Base-by-base conservation (phyloP, 2,797 vertebrate species). In the Fistularia tabacaria region DNA sequence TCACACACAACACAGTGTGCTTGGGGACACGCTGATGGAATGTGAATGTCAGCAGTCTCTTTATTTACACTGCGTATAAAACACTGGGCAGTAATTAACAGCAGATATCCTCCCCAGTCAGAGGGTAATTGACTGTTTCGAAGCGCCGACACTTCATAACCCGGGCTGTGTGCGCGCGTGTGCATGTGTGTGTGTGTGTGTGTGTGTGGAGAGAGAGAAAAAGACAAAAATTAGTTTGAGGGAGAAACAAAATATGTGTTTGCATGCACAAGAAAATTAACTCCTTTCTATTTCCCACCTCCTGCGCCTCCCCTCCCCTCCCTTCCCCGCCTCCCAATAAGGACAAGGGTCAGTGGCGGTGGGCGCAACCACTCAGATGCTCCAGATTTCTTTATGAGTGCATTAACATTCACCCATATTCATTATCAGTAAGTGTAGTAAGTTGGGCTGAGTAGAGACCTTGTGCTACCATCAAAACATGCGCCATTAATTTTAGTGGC, bases 101-200 rank as follows among this genome's bases (percentile, higher is more conserved):
- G 93, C 92, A 89, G 88, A 93, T 91, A 93, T 92, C 93, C 96
- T 98, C 97, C 97, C 94, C 85, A 91, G 79, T 89, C 84, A 84
- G 92, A 93, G 91, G 93, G 96, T 98, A 98, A 98, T 98, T 98
- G 95, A 96, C 93, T 95, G 95, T 98, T 96, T 94, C 95, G 94
- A 95, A 96, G 93, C 91, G 87, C 93, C 92, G 92, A 87, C 91
- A 90, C 92, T 93, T 95, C 93, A 94, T 96, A 95, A 94, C 92
- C 76, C 92, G 90, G 89, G 83, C 85, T 56, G 36, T 51, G 59
- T 66, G 64, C 66, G 71, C 62, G 61, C 64, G 50, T 54, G 58
- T 25, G 25, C 25, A 25, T 25, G 25, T 25, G 25, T 36, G 59
- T 40, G 44, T 58, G 38, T 11, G 15, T 38, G 54, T 46, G 49